phyloP scores from a whole-genome alignment of 2,113 vertebrate species.

The Ifrita kowaldi region DNA sequence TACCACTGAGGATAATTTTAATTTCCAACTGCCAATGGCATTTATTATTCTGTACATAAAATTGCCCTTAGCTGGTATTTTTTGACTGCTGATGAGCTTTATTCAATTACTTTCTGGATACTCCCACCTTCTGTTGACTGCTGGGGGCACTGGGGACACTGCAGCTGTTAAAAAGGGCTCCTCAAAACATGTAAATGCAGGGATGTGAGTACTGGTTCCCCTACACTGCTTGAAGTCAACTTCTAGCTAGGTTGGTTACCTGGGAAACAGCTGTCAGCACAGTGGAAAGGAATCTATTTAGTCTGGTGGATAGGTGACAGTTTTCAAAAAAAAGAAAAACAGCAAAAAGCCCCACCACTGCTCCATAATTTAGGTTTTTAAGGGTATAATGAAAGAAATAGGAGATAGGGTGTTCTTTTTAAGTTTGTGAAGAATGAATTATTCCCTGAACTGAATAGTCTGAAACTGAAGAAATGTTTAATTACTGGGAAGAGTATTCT shows the following conservation, averaged over 20 bases:
- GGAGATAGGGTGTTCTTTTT: background rate
- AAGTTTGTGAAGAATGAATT: background rate
- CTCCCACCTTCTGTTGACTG: background rate
- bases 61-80: constrained; percentile 1
- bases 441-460: background rate
- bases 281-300: constrained; percentile 34
- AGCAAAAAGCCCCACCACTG: background rate
- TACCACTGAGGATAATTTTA: constrained; percentile 47
- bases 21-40: constrained; percentile 24
- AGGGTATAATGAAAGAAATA: background rate
- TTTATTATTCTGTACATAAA: constrained; percentile 23
- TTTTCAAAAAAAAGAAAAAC: background rate
- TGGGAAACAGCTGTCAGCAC: constrained; percentile 59
- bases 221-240: constrained; percentile 33
- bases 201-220: background rate
- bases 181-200: background rate
- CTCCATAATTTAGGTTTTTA: background rate
- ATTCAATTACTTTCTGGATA: constrained; percentile 13
- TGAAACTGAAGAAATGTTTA: background rate
- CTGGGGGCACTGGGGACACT: background rate
- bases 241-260: constrained; percentile 46
- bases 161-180: background rate
- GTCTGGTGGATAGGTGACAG: background rate
- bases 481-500: background rate
- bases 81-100: constrained; percentile 40